phyloP scores from a whole-genome alignment of 2,888 invertebrate genomes.

The Eurytoma californica region DNA sequence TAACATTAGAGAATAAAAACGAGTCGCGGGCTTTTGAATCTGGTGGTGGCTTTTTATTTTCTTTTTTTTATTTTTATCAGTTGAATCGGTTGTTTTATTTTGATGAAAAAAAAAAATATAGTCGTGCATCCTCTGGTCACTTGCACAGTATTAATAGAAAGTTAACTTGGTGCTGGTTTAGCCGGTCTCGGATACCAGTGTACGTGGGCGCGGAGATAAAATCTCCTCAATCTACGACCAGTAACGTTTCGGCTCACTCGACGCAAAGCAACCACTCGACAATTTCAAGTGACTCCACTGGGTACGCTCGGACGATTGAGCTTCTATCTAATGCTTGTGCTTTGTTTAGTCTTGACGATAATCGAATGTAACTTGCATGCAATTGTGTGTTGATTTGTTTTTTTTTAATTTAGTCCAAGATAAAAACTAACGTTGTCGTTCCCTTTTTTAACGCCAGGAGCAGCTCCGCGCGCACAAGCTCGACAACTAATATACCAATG shows the following conservation, averaged over 20 bases:
- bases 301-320: conserved; percentile 62
- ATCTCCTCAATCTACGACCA: conserved; percentile 77
- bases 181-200: conserved; percentile 84
- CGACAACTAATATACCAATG: conserved; percentile 74
- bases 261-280: conserved; percentile 74
- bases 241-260: conserved; percentile 74
- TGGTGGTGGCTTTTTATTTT: conserved; percentile 10
- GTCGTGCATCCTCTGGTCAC: too few relatives aligned
- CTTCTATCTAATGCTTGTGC: background rate
- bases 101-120: background rate
- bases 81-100: background rate
- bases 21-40: background rate
- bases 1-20: background rate
- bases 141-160: background rate
- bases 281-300: conserved; percentile 73
- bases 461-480: conserved; percentile 72
- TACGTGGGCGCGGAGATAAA: conserved; percentile 81
- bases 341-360: background rate
- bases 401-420: conserved; percentile 10
- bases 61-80: conserved; percentile 1
- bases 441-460: conserved; percentile 66
- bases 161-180: conserved; percentile 76
- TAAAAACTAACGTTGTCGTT: background rate
- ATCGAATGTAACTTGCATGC: background rate
- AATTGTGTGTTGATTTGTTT: background rate